These are phyloP conservation scores for Luscinia luscinia DNA, from an alignment of 2,797 vertebrate species.

Conservation along the genomic window DNA sequence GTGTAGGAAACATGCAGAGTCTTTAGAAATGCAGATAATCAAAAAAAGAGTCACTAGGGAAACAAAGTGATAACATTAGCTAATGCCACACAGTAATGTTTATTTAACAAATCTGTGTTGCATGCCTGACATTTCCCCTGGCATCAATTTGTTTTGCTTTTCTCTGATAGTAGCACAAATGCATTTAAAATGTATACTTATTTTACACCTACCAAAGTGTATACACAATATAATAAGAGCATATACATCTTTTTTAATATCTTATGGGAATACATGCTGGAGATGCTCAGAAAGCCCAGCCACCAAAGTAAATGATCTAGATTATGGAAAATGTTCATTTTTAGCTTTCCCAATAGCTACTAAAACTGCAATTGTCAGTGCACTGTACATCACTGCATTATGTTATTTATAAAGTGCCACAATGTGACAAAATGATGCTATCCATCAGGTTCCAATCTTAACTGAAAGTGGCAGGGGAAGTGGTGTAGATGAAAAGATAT, in stretches of 20 bases:
- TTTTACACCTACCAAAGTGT: conserved; percentile 61
- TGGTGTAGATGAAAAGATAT: conserved; percentile 52
- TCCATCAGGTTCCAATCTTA: conserved; percentile 75
- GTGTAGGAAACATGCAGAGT: background rate
- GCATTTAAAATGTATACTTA: conserved; percentile 71
- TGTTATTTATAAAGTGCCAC: conserved; percentile 74
- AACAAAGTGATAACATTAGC: conserved; percentile 64
- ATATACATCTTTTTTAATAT: conserved; percentile 68
- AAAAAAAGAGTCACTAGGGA: conserved; percentile 62
- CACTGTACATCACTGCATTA: conserved; percentile 58
- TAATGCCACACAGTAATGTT: conserved; percentile 71
- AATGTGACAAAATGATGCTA: conserved; percentile 67
- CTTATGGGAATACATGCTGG: conserved; percentile 51
- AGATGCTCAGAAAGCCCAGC: conserved; percentile 42
- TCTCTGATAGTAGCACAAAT: conserved; percentile 49
- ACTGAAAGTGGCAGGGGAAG: conserved; percentile 71
- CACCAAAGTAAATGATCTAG: conserved; percentile 19
- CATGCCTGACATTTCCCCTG: conserved; percentile 68
- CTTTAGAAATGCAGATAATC: conserved; percentile 67
- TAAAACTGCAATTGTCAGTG: conserved; percentile 63
- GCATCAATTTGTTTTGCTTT: conserved; percentile 72
- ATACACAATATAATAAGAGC: conserved; percentile 65
- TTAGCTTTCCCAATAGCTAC: conserved; percentile 48
- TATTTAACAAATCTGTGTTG: conserved; percentile 70
- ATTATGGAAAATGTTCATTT: conserved; percentile 73